Base-by-base conservation (phyloP, 2,888 invertebrate genomes). In the Dyspetes luteomarginatus region DNA sequence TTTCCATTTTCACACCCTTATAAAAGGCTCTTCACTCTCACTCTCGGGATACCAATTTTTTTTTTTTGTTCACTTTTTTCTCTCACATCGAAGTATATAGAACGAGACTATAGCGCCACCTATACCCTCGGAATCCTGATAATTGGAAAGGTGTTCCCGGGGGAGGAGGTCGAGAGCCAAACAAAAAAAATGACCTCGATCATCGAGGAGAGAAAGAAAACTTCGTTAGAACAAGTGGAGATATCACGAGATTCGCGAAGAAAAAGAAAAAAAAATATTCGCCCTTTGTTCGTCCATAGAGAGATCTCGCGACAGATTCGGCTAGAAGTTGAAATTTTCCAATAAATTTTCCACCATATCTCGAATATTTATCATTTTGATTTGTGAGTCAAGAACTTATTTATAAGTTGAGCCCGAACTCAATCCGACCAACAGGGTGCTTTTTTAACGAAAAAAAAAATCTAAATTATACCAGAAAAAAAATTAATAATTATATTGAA, bases 71-170 rank as follows among this genome's bases (percentile, higher is more conserved):
- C 22, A 56, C 41, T 24, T 43, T 36, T 62, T 73, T 52, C 67
- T 72, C 58, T 22, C n/a, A 52, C 52, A 7, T 36, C 12, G 55
- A 22, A 55, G 55, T 55, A 28, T 30, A 17, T 17, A 36, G 36
- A 30, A 19, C 19, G n/a, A 45, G 36, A 36, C 24, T 3, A n/a
- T n/a, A 50, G 9, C 19, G 30, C 5, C 26, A 24, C 26, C 55
- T 65, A 62, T 4, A 19, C 5, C 5, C 60, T 5, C 43, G 28
- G 48, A 48, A 48, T 68, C 12, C 60, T 67, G 67, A 67, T 73
- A 78, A 78, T 73, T 73, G 78, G 55, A 56, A 62, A 68, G 68
- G 73, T 78, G 43, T 73, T 73, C 17, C 7, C 12, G 48, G 9
- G 43, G 2, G 36, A 17, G 30, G 1, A 48, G 9, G n/a, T 41